phyloP scores from a whole-genome alignment of 2,888 invertebrate species.

The Argyra leucocephala region DNA sequence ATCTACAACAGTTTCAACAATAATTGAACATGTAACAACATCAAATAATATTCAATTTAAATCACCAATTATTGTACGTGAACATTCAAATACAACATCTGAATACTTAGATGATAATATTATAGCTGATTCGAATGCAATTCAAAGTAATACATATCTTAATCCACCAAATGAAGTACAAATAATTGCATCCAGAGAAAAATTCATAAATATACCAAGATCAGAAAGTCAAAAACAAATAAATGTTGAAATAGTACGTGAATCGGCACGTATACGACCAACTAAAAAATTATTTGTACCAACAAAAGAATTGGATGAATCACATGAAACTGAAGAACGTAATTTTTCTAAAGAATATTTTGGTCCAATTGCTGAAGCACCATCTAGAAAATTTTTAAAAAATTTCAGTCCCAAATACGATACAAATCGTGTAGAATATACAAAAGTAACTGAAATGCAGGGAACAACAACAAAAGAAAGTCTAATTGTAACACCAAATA shows the following conservation, averaged over 20 bases:
- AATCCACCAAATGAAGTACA: constrained; percentile 19
- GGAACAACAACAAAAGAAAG: constrained; percentile 13
- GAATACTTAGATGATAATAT: constrained; percentile 45
- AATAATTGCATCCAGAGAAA: constrained; percentile 17
- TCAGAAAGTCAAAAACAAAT: constrained; percentile 28
- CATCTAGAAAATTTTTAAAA: constrained; percentile 38
- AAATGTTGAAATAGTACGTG: constrained; percentile 35
- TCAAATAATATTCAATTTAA: constrained; percentile 38
- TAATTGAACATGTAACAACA: too few relatives aligned
- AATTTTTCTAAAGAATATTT: constrained; percentile 22
- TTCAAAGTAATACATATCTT: constrained; percentile 28
- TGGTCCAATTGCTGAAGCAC: constrained; percentile 29
- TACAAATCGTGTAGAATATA: constrained; percentile 14
- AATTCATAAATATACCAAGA: constrained; percentile 16
- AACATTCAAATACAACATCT: constrained; percentile 44
- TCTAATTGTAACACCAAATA: constrained; percentile 25
- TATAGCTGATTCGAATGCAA: constrained; percentile 38
- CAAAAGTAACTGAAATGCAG: constrained; percentile 15
- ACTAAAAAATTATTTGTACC: constrained; percentile 1
- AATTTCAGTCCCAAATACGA: constrained; percentile 32
- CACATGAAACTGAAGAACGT: constrained; percentile 32
- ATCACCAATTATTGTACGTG: constrained; percentile 47
- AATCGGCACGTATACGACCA: constrained; percentile 14
- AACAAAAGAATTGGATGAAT: constrained; percentile 27
- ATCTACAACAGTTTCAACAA: too few relatives aligned